These are phyloP conservation scores for Bellardia pandia DNA, from an alignment of 2,888 invertebrate genomes.

Conservation along the genomic window DNA sequence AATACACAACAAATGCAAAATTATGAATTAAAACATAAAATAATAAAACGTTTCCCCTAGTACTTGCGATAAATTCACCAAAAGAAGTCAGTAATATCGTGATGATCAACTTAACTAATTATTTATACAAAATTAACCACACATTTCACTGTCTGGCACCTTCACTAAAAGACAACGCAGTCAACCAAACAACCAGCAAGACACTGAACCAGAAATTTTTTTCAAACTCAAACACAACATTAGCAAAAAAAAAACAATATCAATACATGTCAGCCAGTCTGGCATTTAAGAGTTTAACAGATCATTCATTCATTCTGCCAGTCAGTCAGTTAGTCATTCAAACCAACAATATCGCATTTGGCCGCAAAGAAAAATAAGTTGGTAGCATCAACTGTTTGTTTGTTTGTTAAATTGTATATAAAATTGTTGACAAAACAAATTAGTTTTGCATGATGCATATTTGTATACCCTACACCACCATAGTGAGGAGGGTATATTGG, in stretches of 20 bases:
- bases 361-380: conserved; percentile 12
- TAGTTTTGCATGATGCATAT: conserved; percentile 63
- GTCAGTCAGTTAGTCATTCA: not conserved
- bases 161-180: conserved; percentile 33
- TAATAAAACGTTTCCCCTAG: conserved; percentile 21
- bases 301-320: conserved; percentile 47
- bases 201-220: conserved; percentile 49
- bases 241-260: conserved; percentile 44
- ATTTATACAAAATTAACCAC: conserved; percentile 56
- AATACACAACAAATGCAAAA: not conserved
- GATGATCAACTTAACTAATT: conserved; percentile 51
- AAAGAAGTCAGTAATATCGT: conserved; percentile 17
- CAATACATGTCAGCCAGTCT: conserved; percentile 63
- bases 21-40: conserved; percentile 7
- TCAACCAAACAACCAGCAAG: conserved; percentile 20
- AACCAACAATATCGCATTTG: not conserved
- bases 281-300: conserved; percentile 58
- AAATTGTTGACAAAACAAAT: conserved; percentile 71
- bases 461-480: not conserved
- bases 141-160: conserved; percentile 62
- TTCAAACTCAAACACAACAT: conserved; percentile 32
- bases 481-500: no score
- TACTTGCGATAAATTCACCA: conserved; percentile 1
- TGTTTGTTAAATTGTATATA: conserved; percentile 52
- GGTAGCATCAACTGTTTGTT: conserved; percentile 40